Evolutionary conservation across 2,797 vertebrate species (phyloP), one percentile per base, ranked within the genome.

Genomic region (Aphelocoma californica): DNA sequence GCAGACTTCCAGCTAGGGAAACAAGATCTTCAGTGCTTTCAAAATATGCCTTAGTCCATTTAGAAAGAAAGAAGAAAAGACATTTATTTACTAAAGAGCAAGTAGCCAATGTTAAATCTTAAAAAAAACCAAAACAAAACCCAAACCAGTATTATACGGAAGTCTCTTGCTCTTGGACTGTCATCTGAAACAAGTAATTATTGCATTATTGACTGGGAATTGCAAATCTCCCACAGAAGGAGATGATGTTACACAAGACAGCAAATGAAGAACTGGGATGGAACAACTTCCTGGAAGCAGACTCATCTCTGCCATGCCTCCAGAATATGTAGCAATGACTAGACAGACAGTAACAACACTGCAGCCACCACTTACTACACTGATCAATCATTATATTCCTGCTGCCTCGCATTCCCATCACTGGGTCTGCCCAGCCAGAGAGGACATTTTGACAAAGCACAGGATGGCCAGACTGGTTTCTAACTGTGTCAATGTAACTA

Each of bases 251-350:
- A 79, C 40, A 40, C 14, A 51, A 79, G 90, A 73, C 51, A 84
- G 56, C 80, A 90, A 93, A 91, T 47, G 60, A 72, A 86, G 34
- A 82, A 44, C 56, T 36, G 78, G 20, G 32, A 83, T 60, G 60
- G 88, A 85, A 88, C 38, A 84, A n/a, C 66, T 92, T 83, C 89
- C 87, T 83, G 85, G 70, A 93, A 91, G 80, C 73, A 95, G 66
- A 48, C 34, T 90, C 69, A 60, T 69, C 79, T 47, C 85, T 86
- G 73, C 77, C 69, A 16, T 70, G 62, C 89, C 92, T 78, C 72
- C 62, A 48, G 61, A 93, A 75, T 6, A 48, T 7, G 60, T 2
- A 85, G 79, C 93, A 66, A 53, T 66, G 93, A 91, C 70, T 29
- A 61, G 84, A 81, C 65, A 94, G 88, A 42, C 65, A 58, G 72